A percentile compares a stretch with the other conserved stretches of the same genome.
phyloP scores from a whole-genome alignment of 2,113 vertebrate species.

The Nasalis larvatus region DNA sequence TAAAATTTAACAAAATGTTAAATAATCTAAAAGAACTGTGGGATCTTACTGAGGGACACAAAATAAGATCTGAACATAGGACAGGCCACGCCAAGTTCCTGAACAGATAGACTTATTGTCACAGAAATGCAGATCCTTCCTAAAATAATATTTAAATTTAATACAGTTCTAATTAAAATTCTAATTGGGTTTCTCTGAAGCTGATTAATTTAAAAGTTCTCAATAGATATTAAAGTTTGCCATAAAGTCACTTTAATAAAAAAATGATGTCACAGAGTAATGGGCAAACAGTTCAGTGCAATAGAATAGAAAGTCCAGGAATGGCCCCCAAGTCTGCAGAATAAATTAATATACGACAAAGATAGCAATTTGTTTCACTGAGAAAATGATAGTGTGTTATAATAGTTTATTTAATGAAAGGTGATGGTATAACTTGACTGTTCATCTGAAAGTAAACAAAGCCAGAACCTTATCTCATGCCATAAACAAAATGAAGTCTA shows the following conservation, averaged over 20 bases:
- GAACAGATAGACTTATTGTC: background rate
- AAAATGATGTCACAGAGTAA: background rate
- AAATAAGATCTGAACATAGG: slow-evolving; percentile 38
- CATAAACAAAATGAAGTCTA: background rate
- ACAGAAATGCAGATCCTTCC: slow-evolving; percentile 5
- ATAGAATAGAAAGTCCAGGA: background rate
- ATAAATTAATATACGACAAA: background rate
- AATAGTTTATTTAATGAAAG: background rate
- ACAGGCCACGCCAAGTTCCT: background rate
- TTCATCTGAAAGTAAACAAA: slow-evolving; percentile 27
- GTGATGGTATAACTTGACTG: background rate
- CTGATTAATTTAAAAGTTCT: slow-evolving; percentile 38
- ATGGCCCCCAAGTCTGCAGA: background rate
- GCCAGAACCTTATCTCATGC: background rate
- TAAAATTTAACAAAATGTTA: slow-evolving; percentile 15
- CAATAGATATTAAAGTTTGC: slow-evolving; percentile 14
- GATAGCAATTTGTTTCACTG: background rate
- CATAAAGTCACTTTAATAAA: slow-evolving; percentile 8
- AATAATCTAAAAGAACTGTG: background rate
- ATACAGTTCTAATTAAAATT: slow-evolving; percentile 38
- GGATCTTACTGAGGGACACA: background rate
- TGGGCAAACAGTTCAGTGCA: background rate
- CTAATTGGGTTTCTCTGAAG: background rate
- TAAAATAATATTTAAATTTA: slow-evolving; percentile 37
- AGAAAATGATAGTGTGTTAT: background rate